Percentiles rank a stretch among this genome's conserved stretches.
Evolutionary conservation across 2,113 vertebrate genomes (phyloP).

Genomic region (Genyomyrus donnyi): DNA sequence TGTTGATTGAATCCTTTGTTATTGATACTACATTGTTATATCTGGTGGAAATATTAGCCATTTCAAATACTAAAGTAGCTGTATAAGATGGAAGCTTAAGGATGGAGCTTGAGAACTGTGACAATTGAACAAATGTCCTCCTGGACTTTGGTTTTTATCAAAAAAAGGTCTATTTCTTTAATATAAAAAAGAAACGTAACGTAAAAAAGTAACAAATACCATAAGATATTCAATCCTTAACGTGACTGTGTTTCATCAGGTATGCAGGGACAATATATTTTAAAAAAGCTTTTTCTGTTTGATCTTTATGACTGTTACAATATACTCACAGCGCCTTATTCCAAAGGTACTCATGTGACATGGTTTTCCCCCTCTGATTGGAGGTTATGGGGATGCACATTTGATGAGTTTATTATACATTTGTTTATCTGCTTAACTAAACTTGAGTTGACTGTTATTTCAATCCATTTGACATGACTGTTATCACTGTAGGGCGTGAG

Average conservation of each 20-base stretch:
- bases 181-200: not conserved
- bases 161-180: constrained; percentile 7
- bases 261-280: constrained; percentile 33
- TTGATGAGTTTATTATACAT: constrained; percentile 16
- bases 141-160: not conserved
- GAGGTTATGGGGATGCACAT: constrained; percentile 28
- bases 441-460: constrained; percentile 53
- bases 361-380: constrained; percentile 25
- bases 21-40: not conserved
- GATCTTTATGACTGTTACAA: constrained; percentile 59
- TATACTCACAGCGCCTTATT: constrained; percentile 33
- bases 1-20: constrained; percentile 1
- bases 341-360: constrained; percentile 25
- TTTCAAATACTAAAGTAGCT: constrained; percentile 19
- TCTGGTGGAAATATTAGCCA: constrained; percentile 19
- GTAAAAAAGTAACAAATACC: not conserved
- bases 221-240: not conserved
- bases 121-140: not conserved
- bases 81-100: not conserved
- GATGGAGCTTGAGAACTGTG: constrained; percentile 14
- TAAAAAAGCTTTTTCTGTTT: constrained; percentile 47
- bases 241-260: constrained; percentile 22
- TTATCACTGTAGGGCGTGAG: constrained; percentile 39
- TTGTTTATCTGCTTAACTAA: constrained; percentile 30
- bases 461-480: constrained; percentile 51